These are phyloP conservation scores for Thunnus maccoyii DNA, from an alignment of 2,113 vertebrate genomes.

Conservation along the genomic window DNA sequence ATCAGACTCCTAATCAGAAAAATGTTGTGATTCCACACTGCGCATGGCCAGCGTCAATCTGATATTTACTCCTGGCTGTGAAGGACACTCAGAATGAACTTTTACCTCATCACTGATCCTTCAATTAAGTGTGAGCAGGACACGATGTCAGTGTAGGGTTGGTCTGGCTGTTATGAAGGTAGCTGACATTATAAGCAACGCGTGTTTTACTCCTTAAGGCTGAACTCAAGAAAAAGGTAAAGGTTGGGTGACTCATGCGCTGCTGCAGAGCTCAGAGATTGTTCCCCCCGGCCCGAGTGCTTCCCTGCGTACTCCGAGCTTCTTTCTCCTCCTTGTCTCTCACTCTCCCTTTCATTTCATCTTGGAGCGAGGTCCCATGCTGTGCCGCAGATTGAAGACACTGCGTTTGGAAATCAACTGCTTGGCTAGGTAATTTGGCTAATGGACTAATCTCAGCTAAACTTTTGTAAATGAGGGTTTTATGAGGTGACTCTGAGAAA, in stretches of 20 bases:
- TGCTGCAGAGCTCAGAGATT: constrained; percentile 38
- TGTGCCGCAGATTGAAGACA: constrained; percentile 86
- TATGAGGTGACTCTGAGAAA: constrained; percentile 83
- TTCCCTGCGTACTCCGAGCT: constrained; percentile 24
- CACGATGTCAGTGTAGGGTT: neutral
- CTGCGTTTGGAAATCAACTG: constrained; percentile 84
- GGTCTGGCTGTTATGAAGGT: constrained; percentile 55
- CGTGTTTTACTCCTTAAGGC: constrained; percentile 42
- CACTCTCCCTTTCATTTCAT: constrained; percentile 57
- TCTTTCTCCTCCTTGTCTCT: constrained; percentile 23
- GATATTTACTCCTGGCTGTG: constrained; percentile 52
- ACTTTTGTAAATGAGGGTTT: constrained; percentile 86
- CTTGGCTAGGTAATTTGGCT: constrained; percentile 86
- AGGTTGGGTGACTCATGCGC: constrained; percentile 52
- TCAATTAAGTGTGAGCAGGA: constrained; percentile 51
- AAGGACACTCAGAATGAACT: constrained; percentile 49
- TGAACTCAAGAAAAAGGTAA: constrained; percentile 47
- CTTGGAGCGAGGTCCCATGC: constrained; percentile 71
- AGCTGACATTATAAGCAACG: constrained; percentile 57
- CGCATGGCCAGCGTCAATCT: constrained; percentile 23
- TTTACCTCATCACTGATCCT: constrained; percentile 46
- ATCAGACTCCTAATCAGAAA: constrained; percentile 45
- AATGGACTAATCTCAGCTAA: constrained; percentile 86
- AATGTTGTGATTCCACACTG: constrained; percentile 9
- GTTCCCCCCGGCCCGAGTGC: constrained; percentile 12